phyloP scores from a whole-genome alignment of 2,113 vertebrate species.

The Nothobranchius furzeri region DNA sequence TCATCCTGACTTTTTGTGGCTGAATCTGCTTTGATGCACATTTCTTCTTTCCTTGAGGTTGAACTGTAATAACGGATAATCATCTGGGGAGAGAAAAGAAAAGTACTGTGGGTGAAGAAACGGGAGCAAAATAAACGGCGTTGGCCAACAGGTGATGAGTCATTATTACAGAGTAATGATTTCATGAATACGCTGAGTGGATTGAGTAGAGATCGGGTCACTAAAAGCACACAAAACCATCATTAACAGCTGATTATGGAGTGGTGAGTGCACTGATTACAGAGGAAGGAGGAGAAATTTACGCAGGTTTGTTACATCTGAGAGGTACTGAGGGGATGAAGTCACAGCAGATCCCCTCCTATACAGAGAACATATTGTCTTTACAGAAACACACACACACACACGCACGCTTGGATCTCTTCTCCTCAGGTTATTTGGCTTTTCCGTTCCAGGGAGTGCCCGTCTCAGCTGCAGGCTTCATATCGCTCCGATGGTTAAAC shows the following conservation, averaged over 20 bases:
- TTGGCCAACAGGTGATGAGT: slow-evolving; percentile 46
- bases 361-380: slow-evolving; percentile 9
- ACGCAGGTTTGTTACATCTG: slow-evolving; percentile 8
- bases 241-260: slow-evolving; percentile 41
- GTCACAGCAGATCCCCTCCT: slow-evolving; percentile 12
- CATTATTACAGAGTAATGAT: slow-evolving; percentile 45
- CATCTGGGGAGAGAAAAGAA: slow-evolving; percentile 15
- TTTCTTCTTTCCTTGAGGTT: slow-evolving; percentile 24
- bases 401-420: background rate
- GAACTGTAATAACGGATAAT: slow-evolving; percentile 56
- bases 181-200: slow-evolving; percentile 19
- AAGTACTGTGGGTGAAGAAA: slow-evolving; percentile 40
- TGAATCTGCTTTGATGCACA: slow-evolving; percentile 15
- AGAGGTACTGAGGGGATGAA: slow-evolving; percentile 12
- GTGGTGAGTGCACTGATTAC: slow-evolving; percentile 23
- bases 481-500: slow-evolving; percentile 29
- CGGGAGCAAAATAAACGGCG: background rate
- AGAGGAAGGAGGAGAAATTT: slow-evolving; percentile 14
- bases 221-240: slow-evolving; percentile 20
- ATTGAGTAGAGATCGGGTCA: slow-evolving; percentile 18
- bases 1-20: slow-evolving; percentile 1
- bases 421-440: slow-evolving; percentile 27
- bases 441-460: slow-evolving; percentile 40
- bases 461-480: slow-evolving; percentile 5
- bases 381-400: background rate